Conservation (phyloP, 2,797 vertebrate genomes). For the Hypotaenidia philippensis region DNA sequence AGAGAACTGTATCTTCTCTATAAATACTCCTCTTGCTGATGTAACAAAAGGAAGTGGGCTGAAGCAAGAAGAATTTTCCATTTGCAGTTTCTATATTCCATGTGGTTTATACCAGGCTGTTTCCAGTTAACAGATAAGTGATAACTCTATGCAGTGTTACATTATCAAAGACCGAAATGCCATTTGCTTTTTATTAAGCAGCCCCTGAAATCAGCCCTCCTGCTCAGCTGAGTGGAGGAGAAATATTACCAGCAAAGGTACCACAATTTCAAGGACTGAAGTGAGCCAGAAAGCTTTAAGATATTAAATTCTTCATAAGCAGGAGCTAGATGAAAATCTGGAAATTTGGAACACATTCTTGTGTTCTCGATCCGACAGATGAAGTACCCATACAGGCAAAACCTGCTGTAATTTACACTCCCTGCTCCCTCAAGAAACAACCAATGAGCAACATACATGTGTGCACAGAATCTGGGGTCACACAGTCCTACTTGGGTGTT, state of each 20-base stretch:
- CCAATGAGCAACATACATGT: fast-evolving
- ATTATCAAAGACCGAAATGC: not conserved
- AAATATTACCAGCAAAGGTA: not conserved
- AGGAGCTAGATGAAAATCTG: not conserved
- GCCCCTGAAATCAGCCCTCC: not conserved
- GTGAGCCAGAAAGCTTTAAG: not conserved
- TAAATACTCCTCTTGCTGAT: not conserved
- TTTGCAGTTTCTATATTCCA: not conserved
- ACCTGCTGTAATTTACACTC: not conserved
- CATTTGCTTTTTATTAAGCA: not conserved
- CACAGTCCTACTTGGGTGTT: not conserved
- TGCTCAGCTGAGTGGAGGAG: not conserved
- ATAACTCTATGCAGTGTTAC: not conserved
- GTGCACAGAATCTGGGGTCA: fast-evolving
- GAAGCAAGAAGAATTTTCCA: constrained; percentile 9
- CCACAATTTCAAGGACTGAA: not conserved
- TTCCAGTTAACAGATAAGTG: not conserved
- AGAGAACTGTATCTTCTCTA: not conserved
- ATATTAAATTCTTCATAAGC: not conserved
- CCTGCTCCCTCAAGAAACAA: not conserved
- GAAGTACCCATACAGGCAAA: not conserved
- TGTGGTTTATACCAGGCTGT: not conserved
- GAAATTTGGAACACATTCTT: not conserved
- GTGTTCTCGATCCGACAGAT: not conserved
- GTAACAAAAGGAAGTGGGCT: constrained; percentile 7